These are phyloP conservation scores for Spondyliosoma cantharus DNA, from an alignment of 2,797 vertebrate species.

Conservation along the genomic window DNA sequence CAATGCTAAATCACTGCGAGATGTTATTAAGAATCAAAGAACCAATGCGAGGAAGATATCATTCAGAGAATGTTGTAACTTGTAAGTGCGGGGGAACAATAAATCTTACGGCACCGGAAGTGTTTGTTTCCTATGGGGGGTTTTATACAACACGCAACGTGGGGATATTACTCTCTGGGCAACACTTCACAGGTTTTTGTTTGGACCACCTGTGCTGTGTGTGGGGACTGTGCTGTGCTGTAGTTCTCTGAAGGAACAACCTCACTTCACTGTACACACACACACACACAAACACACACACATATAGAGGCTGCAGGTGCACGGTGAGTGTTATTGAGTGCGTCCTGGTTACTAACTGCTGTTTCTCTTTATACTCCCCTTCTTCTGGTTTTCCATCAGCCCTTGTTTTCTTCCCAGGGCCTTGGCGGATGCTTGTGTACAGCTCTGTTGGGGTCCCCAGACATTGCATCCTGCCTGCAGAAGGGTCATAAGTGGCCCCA, in stretches of 20 bases:
- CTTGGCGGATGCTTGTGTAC: slow-evolving; percentile 83
- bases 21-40: slow-evolving; percentile 57
- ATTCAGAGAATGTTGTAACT: slow-evolving; percentile 75
- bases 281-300: slow-evolving; percentile 44
- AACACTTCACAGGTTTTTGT: slow-evolving; percentile 81
- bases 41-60: slow-evolving; percentile 77
- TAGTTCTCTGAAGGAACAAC: slow-evolving; percentile 72
- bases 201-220: slow-evolving; percentile 85
- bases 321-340: slow-evolving; percentile 82
- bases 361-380: slow-evolving; percentile 76
- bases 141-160: slow-evolving; percentile 77
- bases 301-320: slow-evolving; percentile 83
- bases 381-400: slow-evolving; percentile 81
- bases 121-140: slow-evolving; percentile 84
- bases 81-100: slow-evolving; percentile 76
- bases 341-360: slow-evolving; percentile 81
- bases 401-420: slow-evolving; percentile 86
- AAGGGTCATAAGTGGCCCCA: slow-evolving; percentile 84
- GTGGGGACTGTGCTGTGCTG: slow-evolving; percentile 70
- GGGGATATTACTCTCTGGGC: slow-evolving; percentile 81
- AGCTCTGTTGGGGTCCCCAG: slow-evolving; percentile 84
- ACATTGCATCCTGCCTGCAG: slow-evolving; percentile 85
- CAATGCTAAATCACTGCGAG: slow-evolving; percentile 40
- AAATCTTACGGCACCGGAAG: slow-evolving; percentile 82
- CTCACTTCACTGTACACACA: slow-evolving; percentile 51